Evolutionary conservation across 2,113 vertebrate species (phyloP).

Genomic region (Psephotus haematonotus): DNA sequence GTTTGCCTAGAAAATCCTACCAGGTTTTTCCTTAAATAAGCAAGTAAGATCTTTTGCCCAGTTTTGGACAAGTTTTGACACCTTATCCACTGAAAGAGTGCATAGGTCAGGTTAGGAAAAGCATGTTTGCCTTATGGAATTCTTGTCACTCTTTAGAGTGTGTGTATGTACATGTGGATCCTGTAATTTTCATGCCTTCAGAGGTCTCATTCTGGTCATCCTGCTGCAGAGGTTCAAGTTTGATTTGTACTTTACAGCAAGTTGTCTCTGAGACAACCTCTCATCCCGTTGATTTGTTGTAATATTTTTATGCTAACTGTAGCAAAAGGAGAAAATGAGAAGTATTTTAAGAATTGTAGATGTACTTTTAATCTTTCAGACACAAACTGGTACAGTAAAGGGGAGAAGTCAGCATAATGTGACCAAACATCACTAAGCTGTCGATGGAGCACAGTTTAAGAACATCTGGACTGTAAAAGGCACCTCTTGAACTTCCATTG

Average conservation of each 20-base stretch:
- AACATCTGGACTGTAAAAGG: conserved; percentile 56
- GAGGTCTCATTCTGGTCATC: background rate
- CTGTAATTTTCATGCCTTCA: background rate
- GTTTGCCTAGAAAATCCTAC: background rate
- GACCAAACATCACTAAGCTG: background rate
- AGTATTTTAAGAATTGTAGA: background rate
- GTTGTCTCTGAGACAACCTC: background rate
- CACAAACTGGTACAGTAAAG: background rate
- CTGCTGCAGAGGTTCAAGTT: background rate
- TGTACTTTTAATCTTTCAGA: background rate
- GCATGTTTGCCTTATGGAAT: background rate
- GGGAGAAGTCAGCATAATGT: background rate
- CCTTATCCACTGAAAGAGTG: background rate
- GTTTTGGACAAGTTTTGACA: background rate
- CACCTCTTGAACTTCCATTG: conserved; percentile 59
- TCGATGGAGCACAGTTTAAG: background rate
- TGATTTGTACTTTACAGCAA: background rate
- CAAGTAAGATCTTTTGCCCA: background rate
- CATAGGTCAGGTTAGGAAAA: background rate
- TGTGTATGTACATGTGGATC: background rate
- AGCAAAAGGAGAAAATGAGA: background rate
- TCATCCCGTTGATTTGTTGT: background rate
- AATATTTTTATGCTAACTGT: background rate
- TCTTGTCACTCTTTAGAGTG: background rate
- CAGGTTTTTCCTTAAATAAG: background rate